These are phyloP conservation scores for Micoletzkya japonica DNA, from an alignment of 2,888 invertebrate species.

Conservation along the genomic window DNA sequence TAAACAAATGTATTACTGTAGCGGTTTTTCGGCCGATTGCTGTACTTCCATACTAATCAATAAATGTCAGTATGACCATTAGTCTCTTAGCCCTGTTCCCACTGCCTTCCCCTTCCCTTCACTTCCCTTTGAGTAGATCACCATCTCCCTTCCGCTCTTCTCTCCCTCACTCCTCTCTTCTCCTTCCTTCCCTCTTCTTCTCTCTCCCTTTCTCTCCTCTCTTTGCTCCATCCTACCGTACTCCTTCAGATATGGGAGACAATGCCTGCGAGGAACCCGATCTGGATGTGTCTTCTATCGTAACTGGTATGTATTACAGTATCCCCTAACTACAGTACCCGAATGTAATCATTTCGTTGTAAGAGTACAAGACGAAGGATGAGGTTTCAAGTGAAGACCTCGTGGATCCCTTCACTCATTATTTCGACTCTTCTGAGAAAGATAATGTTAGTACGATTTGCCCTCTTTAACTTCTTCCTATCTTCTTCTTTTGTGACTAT, in stretches of 20 bases:
- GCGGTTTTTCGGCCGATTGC: background rate
- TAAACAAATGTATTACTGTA: too few relatives aligned
- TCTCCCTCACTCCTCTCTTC: background rate
- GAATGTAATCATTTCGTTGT: too few relatives aligned
- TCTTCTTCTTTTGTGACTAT: background rate
- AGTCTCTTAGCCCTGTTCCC: background rate
- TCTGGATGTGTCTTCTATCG: background rate
- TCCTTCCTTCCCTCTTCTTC: background rate
- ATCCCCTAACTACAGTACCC: too few relatives aligned
- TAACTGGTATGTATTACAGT: background rate
- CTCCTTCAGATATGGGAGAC: background rate
- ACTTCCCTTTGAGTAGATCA: background rate
- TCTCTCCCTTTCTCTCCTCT: background rate
- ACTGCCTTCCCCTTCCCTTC: background rate
- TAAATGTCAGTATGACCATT: background rate
- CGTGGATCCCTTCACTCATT: too few relatives aligned
- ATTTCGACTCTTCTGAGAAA: too few relatives aligned
- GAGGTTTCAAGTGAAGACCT: too few relatives aligned
- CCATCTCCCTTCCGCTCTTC: background rate
- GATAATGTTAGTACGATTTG: too few relatives aligned
- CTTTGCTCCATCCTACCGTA: background rate
- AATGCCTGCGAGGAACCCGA: background rate
- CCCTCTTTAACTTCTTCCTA: background rate
- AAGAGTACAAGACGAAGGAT: too few relatives aligned
- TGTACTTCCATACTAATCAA: background rate